These are phyloP conservation scores for Pterophyllum scalare DNA, from an alignment of 2,113 vertebrate genomes.

Conservation along the genomic window DNA sequence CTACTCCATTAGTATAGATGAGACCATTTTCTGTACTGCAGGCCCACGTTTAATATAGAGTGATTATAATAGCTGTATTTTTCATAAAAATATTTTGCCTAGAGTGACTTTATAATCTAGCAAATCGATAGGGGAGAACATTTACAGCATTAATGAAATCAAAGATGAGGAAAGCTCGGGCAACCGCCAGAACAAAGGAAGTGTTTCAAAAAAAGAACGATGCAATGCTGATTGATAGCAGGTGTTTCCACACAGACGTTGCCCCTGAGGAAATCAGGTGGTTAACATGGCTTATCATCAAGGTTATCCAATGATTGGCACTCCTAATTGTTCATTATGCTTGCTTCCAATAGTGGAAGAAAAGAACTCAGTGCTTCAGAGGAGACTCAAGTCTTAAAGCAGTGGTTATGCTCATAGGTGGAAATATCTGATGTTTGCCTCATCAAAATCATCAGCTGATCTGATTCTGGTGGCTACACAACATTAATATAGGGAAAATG, in stretches of 20 bases:
- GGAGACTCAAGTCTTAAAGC: neutral
- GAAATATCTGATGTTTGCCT: neutral
- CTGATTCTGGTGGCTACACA: neutral
- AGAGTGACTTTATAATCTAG: conserved; percentile 2
- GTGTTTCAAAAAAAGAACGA: neutral
- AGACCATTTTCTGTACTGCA: neutral
- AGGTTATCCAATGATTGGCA: conserved; percentile 25
- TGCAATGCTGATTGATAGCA: conserved; percentile 7
- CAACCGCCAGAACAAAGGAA: conserved; percentile 1
- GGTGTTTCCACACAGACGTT: conserved; percentile 1
- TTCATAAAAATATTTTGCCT: conserved; percentile 6
- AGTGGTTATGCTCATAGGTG: neutral
- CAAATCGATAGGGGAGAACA: neutral
- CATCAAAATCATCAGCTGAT: neutral
- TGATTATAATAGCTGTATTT: conserved; percentile 11
- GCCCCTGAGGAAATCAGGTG: conserved; percentile 33
- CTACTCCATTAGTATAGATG: neutral
- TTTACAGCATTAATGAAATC: neutral
- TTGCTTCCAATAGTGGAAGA: neutral
- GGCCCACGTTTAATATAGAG: neutral
- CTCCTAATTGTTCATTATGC: conserved; percentile 5
- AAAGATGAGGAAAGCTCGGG: neutral
- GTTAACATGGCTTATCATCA: conserved; percentile 17
- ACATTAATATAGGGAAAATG: neutral
- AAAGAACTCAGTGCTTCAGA: neutral